Evolutionary conservation across 2,113 vertebrate species (phyloP), one percentile per base, ranked within the genome.

Genomic region (Calidris pygmaea): DNA sequence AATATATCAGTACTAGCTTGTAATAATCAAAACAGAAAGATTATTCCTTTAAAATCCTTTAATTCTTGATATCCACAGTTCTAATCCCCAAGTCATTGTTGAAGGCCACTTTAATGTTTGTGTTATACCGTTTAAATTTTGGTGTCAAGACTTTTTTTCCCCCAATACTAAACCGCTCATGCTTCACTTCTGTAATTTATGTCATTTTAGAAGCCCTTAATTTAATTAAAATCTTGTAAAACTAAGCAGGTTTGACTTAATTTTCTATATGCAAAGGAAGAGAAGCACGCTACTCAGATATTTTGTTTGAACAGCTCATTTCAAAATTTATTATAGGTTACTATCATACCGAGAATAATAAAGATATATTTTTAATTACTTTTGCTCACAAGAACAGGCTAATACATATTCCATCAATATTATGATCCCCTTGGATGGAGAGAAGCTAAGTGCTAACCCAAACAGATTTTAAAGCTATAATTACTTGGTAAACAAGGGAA

Each of bases 361-460:
- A 98, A 98, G 95, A 98, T 96, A 98, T 97, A 97, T 98, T 98
- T 98, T 97, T 78, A 98, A 98, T 98, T 98, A 98, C 97, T 98
- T 98, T 95, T 95, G 85, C 96, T 98, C 97, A 90, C 95, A 97
- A 98, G 97, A 98, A 97, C 87, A 85, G 90, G 74, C 95, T 98
- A 97, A 98, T 98, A 98, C 97, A 98, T 97, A 98, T 97, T 98
- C 96, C 97, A 98, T 98, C 98, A 98, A 96, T 97, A 96, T 98
- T 98, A 98, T 87, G 97, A 98, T 98, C 96, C 97, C 97, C 95
- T 97, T 97, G 96, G 97, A 98, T 97, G 93, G 85, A 96, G 93
- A 96, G 97, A 97, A 93, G 94, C 92, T 97, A 98, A 98, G 97
- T 96, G 97, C 95, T 98, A 98, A 98, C 95, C 96, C 96, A 98